Evolutionary conservation across 1,140 invertebrate species (phyloP).

Genomic region (Wiebesia pumilae): DNA sequence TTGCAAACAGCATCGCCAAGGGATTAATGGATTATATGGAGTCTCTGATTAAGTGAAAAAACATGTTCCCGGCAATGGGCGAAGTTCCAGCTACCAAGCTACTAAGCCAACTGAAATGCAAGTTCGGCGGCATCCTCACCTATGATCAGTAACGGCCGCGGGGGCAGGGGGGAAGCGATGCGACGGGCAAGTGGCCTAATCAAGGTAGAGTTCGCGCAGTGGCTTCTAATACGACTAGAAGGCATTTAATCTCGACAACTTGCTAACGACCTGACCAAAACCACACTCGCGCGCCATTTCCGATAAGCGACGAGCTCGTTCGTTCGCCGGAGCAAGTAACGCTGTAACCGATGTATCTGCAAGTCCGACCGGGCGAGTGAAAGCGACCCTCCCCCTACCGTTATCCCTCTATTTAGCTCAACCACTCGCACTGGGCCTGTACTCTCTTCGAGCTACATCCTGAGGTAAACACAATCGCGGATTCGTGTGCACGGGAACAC

Average conservation of each 20-base stretch:
- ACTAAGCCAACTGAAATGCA: constrained; percentile 16
- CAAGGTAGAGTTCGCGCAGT: constrained; percentile 61
- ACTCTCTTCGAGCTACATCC: constrained; percentile 20
- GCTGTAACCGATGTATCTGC: constrained; percentile 49
- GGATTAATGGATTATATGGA: too few relatives aligned
- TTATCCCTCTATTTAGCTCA: constrained; percentile 13
- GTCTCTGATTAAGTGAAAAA: neutral
- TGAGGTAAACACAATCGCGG: constrained; percentile 35
- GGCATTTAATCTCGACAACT: constrained; percentile 75
- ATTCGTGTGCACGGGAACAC: neutral
- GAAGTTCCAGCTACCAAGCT: constrained; percentile 20
- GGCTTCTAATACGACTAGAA: constrained; percentile 71
- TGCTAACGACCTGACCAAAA: constrained; percentile 74
- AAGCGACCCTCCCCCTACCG: neutral
- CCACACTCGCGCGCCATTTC: constrained; percentile 62
- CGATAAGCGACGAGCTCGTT: constrained; percentile 68
- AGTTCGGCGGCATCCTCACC: constrained; percentile 54
- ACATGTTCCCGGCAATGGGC: neutral
- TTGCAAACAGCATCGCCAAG: too few relatives aligned
- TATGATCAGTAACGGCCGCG: constrained; percentile 23
- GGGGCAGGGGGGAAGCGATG: neutral
- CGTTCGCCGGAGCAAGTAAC: constrained; percentile 66
- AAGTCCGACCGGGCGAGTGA: constrained; percentile 18
- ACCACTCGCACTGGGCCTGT: neutral
- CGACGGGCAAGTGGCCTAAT: constrained; percentile 64